phyloP scores from a whole-genome alignment of 2,113 vertebrate species.

The Oncorhynchus nerka region DNA sequence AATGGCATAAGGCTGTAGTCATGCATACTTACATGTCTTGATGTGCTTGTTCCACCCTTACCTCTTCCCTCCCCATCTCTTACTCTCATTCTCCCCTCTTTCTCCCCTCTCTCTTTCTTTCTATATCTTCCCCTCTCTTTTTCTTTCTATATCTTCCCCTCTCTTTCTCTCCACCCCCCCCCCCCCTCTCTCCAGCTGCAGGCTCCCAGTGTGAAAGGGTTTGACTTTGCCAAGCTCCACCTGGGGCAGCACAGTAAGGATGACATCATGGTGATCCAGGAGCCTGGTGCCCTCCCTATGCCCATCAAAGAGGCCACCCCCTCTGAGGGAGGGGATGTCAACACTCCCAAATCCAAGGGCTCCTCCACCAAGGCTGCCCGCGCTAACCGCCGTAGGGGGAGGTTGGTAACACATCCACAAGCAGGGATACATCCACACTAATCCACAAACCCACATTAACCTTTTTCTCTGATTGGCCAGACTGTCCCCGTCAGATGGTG shows the following conservation, averaged over 20 bases:
- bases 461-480: constrained; percentile 60
- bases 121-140: too few relatives aligned
- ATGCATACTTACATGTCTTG: too few relatives aligned
- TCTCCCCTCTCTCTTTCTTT: neutral
- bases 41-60: too few relatives aligned
- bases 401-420: constrained; percentile 67
- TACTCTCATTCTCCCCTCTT: too few relatives aligned
- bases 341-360: constrained; percentile 87
- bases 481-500: constrained; percentile 89
- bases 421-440: neutral
- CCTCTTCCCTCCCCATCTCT: too few relatives aligned
- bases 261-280: constrained; percentile 92
- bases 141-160: neutral
- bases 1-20: too few relatives aligned
- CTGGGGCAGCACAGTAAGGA: constrained; percentile 96
- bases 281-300: constrained; percentile 81
- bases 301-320: constrained; percentile 87
- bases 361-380: constrained; percentile 82
- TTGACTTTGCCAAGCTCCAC: constrained; percentile 97
- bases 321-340: constrained; percentile 87
- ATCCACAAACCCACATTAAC: too few relatives aligned
- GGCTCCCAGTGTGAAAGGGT: constrained; percentile 95
- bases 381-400: constrained; percentile 80
- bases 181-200: constrained; percentile 80
- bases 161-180: too few relatives aligned